Evolutionary conservation across 2,113 vertebrate genomes (phyloP), one percentile per base, ranked within the genome.

Genomic region (Prionailurus viverrinus): DNA sequence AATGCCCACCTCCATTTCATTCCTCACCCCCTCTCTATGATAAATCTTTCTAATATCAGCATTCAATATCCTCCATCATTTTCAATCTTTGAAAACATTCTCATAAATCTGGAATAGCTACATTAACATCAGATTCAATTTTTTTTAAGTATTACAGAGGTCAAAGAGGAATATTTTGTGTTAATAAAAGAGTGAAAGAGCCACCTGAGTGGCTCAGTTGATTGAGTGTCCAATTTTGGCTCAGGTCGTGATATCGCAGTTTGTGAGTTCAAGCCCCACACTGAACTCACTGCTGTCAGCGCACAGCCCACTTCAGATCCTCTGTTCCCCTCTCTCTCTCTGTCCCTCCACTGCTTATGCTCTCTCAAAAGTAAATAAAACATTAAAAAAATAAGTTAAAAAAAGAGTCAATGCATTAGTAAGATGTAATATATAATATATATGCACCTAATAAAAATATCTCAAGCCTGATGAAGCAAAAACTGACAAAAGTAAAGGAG

Each of bases 391-490:
- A 19, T 55, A 61, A 61, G 5, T 71, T 82, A 33, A 78, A 69
- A 81, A 89, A 73, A 82, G 23, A 81, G 51, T 13, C 51, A 58
- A 51, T 36, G n/a, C 29, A 51, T 68, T 92, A 95, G 16, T 82
- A 90, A 93, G 21, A 65, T 45, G 48, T 7, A 85, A 86, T 53
- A 1, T 61, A 94, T 45, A 80, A 61, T 61, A 11, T 81, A 53
- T 4, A 83, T 58, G 31, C 6, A 71, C 18, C 51, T 95, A 87
- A 88, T 78, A 61, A 65, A 85, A 90, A 66, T 83, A 71, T 11
- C 79, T 89, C 89, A 73, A 19, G 71, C 18, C 31, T 58, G 2
- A 89, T 66, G 41, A 84, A 94, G 51, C n/a, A 79, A 94, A 97
- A 83, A 31, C 12, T 41, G 39, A 78, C 39, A 61, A 92, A 87